Evolutionary conservation across 2,797 vertebrate genomes (phyloP).

Genomic region (Anabas testudineus): DNA sequence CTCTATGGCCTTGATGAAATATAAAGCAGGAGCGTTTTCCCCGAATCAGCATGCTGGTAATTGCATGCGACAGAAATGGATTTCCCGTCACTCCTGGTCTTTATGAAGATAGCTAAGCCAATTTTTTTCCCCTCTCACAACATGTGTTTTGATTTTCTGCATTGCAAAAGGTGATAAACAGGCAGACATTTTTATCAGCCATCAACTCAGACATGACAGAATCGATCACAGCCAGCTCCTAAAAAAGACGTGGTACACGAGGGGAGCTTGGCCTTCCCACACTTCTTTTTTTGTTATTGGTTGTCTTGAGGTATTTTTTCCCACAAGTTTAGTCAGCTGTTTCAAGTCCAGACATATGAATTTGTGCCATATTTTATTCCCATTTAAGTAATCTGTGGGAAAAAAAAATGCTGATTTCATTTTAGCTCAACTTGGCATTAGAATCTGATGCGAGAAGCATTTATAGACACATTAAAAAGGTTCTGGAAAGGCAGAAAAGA

Average conservation of each 20-base stretch:
- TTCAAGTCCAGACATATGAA: constrained; percentile 13
- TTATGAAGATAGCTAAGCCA: constrained; percentile 72
- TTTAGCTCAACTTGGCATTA: constrained; percentile 42
- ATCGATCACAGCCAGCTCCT: constrained; percentile 47
- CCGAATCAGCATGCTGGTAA: constrained; percentile 83
- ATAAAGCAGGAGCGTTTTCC: constrained; percentile 73
- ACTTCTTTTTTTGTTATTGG: background rate
- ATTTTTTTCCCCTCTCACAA: constrained; percentile 43
- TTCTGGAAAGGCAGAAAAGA: constrained; percentile 30
- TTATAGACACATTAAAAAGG: constrained; percentile 62
- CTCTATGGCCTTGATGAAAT: constrained; percentile 75
- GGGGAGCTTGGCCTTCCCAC: background rate
- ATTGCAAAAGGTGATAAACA: constrained; percentile 56
- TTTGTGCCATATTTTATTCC: constrained; percentile 38
- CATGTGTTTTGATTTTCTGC: constrained; percentile 60
- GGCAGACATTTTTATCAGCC: constrained; percentile 42
- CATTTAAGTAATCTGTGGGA: constrained; percentile 45
- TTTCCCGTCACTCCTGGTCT: constrained; percentile 76
- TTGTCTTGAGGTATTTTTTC: background rate
- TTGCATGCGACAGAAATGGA: constrained; percentile 83
- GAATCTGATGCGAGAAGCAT: constrained; percentile 69
- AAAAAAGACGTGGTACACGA: constrained; percentile 9
- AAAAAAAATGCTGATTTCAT: constrained; percentile 57
- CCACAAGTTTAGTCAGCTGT: background rate
- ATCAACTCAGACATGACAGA: constrained; percentile 41